A percentile compares a stretch with the other conserved stretches of the same genome.
Evolutionary conservation across 2,888 invertebrate genomes (phyloP).

Genomic region (Branchellion lobata): DNA sequence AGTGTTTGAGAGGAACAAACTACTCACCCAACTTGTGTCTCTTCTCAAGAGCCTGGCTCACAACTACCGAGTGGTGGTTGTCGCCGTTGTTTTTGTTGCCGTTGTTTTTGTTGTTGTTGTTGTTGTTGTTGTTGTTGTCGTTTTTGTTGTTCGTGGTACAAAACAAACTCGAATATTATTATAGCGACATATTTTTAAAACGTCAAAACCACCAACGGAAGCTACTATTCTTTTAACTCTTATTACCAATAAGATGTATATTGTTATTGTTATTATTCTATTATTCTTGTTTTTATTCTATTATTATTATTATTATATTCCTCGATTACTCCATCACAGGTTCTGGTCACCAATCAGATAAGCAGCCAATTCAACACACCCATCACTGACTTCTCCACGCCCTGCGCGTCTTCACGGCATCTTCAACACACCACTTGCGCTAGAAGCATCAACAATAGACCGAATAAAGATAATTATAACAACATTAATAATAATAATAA

Average conservation of each 20-base stretch:
- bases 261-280: background rate
- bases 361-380: background rate
- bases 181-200: too few relatives aligned
- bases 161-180: too few relatives aligned
- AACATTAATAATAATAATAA: too few relatives aligned
- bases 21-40: conserved; percentile 55
- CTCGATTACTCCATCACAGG: background rate
- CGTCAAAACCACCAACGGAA: too few relatives aligned
- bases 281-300: background rate
- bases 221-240: background rate
- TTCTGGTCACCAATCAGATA: background rate
- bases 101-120: background rate
- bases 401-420: background rate
- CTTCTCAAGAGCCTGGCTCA: conserved; percentile 56
- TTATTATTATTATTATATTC: too few relatives aligned
- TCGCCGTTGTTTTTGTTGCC: background rate
- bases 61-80: conserved; percentile 53
- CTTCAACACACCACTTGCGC: background rate
- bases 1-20: conserved; percentile 54
- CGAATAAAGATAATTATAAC: too few relatives aligned
- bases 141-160: conserved; percentile 14
- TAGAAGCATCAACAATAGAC: background rate
- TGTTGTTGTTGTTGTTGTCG: background rate
- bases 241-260: background rate
- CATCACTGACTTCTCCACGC: background rate